Base-by-base conservation (phyloP, 2,797 vertebrate species). In the Coregonus sp. region DNA sequence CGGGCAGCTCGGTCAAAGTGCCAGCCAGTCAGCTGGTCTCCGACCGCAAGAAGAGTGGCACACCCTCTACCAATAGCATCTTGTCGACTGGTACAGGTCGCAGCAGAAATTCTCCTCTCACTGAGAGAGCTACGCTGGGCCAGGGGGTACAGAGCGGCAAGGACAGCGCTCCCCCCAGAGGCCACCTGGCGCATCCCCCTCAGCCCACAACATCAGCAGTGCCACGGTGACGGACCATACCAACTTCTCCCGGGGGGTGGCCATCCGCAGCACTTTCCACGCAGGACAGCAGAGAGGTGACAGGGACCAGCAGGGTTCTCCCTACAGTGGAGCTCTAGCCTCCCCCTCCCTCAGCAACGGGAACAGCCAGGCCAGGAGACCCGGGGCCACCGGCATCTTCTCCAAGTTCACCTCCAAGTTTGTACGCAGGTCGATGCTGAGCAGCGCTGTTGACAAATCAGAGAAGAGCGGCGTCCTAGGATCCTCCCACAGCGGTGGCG, bases 391-490 rank as follows among this genome's bases (percentile, higher is more conserved):
- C 0, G 97, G 96, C 84, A 96, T 98, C 86, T 97, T 98, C 91
- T 97, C 96, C 96, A 98, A 98, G 90, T 97, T 98, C 94, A 98
- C 97, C 73, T 98, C 97, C 88, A 98, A 98, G 91, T 97, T 98
- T 84, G 96, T 96, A 71, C 96, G 97, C 94, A 97, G 96, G 97
- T 98, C 25, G 25, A 25, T 25, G 25, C 25, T 25, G 25, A 25
- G 25, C 25, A 25, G 25, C 25, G 25, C 25, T 25, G 25, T 25
- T 25, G 25, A 25, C 25, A 25, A 25, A 25, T 25, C 25, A 25
- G 25, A 25, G 25, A 25, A 25, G 25, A 25, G 25, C 25, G 1
- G 25, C 25, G 25, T 25, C 25, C 25, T 25, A 25, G 25, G 25
- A 25, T 25, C 25, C 25, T 25, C 25, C 25, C 25, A 25, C 25